Evolutionary conservation across 23 tunicate genomes (phyloP).

Genomic region (Trididemnum clinides): DNA sequence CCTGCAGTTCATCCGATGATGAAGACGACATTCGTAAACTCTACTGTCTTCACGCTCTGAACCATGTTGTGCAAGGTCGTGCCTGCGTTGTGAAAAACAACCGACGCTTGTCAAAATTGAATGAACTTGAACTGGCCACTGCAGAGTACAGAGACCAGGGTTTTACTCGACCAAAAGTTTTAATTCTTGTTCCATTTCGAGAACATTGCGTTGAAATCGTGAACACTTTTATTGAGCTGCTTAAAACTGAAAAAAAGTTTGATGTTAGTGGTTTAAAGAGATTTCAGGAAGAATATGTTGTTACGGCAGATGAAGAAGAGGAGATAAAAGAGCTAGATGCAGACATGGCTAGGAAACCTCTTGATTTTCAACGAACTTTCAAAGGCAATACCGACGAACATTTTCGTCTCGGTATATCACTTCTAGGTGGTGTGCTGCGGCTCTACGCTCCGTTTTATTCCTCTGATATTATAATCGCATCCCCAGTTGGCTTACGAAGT

Average conservation of each 20-base stretch:
- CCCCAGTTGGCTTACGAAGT: conserved; percentile 88
- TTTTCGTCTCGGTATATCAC: conserved; percentile 73
- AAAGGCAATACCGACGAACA: conserved; percentile 88
- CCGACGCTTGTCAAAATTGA: conserved; percentile 37
- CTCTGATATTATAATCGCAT: conserved; percentile 88
- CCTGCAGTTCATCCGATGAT: neutral
- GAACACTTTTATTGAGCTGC: conserved; percentile 38
- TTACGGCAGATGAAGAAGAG: conserved; percentile 5
- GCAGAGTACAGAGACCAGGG: conserved; percentile 75
- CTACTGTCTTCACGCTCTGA: conserved; percentile 58
- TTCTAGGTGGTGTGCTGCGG: conserved; percentile 35
- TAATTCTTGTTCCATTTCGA: conserved; percentile 75
- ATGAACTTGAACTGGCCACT: conserved; percentile 42
- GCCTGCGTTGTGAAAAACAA: conserved; percentile 49
- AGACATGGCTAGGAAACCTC: conserved; percentile 51
- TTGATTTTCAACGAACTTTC: conserved; percentile 65
- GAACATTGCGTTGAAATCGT: conserved; percentile 53
- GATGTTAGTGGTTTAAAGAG: conserved; percentile 72
- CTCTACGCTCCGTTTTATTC: conserved; percentile 86
- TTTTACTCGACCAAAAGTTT: conserved; percentile 71
- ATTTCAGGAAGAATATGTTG: conserved; percentile 65
- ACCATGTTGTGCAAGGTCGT: conserved; percentile 48
- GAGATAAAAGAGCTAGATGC: neutral
- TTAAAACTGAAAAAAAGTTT: conserved; percentile 51
- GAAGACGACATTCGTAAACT: neutral